These are phyloP conservation scores for Lasius platythorax DNA, from an alignment of 2,888 invertebrate genomes.

Conservation along the genomic window DNA sequence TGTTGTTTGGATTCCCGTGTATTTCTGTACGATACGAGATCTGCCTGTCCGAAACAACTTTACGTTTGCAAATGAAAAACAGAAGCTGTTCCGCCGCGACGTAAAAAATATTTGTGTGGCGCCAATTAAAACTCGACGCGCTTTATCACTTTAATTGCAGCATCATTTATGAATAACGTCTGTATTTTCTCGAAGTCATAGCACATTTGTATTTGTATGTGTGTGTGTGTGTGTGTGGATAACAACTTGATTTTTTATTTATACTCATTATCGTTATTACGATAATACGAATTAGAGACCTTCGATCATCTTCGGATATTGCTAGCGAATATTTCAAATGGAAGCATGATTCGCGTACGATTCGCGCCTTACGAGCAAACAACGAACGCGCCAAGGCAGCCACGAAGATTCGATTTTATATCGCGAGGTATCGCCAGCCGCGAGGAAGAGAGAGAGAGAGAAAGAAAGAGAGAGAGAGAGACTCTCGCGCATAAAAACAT, in stretches of 20 bases:
- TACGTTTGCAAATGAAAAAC: not conserved
- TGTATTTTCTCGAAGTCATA: not conserved
- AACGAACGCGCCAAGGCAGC: conserved; percentile 24
- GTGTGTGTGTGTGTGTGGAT: not conserved
- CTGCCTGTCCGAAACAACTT: not conserved
- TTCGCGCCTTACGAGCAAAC: not conserved
- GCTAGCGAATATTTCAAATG: not conserved
- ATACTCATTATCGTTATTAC: not conserved
- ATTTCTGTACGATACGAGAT: conserved; percentile 30
- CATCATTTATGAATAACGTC: conserved; percentile 1
- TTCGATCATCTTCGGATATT: not conserved
- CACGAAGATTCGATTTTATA: conserved; percentile 40
- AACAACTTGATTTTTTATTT: not conserved
- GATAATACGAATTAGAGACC: not conserved
- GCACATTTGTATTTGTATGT: not conserved
- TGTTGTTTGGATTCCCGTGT: conserved; percentile 41
- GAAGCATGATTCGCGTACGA: not conserved
- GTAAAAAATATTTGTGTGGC: not conserved
- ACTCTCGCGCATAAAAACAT: conserved; percentile 46
- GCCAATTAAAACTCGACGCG: not conserved
- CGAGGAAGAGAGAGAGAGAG: not conserved
- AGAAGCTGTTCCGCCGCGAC: not conserved
- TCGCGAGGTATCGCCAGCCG: conserved; percentile 50
- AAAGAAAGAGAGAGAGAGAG: not conserved
- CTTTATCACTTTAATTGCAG: not conserved